phyloP scores from a whole-genome alignment of 2,797 vertebrate species.

The Malacoctenus gilli region DNA sequence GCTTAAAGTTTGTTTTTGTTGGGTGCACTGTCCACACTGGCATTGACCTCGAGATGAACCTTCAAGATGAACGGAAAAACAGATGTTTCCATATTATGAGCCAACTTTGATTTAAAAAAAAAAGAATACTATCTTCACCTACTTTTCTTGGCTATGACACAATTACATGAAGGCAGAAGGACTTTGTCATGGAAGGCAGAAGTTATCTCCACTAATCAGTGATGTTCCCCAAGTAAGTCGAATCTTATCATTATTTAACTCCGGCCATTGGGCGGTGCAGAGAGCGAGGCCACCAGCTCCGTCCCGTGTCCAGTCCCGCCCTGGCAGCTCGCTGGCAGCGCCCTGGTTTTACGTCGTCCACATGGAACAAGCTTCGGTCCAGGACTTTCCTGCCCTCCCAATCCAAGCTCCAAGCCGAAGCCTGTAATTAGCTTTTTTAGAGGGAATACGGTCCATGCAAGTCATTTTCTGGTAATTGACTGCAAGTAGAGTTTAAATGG shows the following conservation, averaged over 20 bases:
- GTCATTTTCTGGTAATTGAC: slow-evolving; percentile 81
- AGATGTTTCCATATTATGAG: not conserved
- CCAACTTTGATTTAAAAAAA: too few relatives aligned
- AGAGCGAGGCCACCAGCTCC: slow-evolving; percentile 52
- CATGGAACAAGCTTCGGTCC: slow-evolving; percentile 65
- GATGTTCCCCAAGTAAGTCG: not conserved
- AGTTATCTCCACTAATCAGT: not conserved
- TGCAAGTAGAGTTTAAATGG: slow-evolving; percentile 78
- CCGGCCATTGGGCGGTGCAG: too few relatives aligned
- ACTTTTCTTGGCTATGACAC: too few relatives aligned
- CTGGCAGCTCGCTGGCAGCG: slow-evolving; percentile 50
- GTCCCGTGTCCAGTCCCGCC: slow-evolving; percentile 53
- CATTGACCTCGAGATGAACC: not conserved
- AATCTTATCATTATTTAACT: too few relatives aligned
- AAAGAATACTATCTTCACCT: too few relatives aligned
- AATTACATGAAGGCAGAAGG: too few relatives aligned
- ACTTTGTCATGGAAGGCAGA: not conserved
- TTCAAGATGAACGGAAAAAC: not conserved
- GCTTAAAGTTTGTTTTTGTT: slow-evolving; percentile 18
- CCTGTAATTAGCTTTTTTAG: slow-evolving; percentile 75
- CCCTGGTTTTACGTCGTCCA: slow-evolving; percentile 64
- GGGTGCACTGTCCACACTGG: not conserved
- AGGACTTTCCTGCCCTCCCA: slow-evolving; percentile 72
- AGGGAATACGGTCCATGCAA: slow-evolving; percentile 70
- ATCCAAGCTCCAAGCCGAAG: slow-evolving; percentile 73